phyloP scores from a whole-genome alignment of 2,888 invertebrate genomes.

The Plusia festucae region DNA sequence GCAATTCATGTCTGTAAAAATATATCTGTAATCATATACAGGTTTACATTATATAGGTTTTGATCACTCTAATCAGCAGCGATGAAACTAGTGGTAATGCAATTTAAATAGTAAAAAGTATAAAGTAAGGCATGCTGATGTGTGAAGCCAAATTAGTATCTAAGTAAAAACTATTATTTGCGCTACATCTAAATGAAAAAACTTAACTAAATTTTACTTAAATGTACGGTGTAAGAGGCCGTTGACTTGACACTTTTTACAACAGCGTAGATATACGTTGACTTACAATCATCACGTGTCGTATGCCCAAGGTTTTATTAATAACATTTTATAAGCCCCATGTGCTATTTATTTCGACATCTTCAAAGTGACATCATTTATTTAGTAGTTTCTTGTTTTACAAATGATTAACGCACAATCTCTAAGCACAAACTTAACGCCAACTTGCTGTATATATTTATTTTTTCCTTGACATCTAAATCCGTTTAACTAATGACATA shows the following conservation, averaged over 20 bases:
- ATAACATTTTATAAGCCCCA: slow-evolving; percentile 27
- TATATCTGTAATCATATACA: too few relatives aligned
- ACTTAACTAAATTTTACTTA: too few relatives aligned
- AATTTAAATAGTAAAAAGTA: too few relatives aligned
- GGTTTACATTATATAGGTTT: too few relatives aligned
- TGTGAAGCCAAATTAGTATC: too few relatives aligned
- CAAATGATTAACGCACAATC: slow-evolving; percentile 37
- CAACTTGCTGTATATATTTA: slow-evolving; percentile 33
- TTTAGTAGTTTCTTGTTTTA: slow-evolving; percentile 21
- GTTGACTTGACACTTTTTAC: not conserved
- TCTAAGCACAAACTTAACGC: slow-evolving; percentile 22
- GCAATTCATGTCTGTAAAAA: too few relatives aligned
- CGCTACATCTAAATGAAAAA: too few relatives aligned
- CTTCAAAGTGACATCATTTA: slow-evolving; percentile 32
- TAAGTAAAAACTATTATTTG: too few relatives aligned
- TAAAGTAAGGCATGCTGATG: too few relatives aligned
- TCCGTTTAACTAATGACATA: slow-evolving; percentile 49
- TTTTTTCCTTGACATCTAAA: slow-evolving; percentile 48
- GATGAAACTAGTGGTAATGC: too few relatives aligned
- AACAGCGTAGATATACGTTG: not conserved
- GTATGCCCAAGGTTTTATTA: not conserved
- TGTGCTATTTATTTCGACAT: slow-evolving; percentile 25
- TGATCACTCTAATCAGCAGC: too few relatives aligned
- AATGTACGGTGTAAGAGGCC: too few relatives aligned
- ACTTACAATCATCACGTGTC: not conserved